phyloP scores from a whole-genome alignment of 2,888 invertebrate genomes.

The Rhimphoctona megacephalus region DNA sequence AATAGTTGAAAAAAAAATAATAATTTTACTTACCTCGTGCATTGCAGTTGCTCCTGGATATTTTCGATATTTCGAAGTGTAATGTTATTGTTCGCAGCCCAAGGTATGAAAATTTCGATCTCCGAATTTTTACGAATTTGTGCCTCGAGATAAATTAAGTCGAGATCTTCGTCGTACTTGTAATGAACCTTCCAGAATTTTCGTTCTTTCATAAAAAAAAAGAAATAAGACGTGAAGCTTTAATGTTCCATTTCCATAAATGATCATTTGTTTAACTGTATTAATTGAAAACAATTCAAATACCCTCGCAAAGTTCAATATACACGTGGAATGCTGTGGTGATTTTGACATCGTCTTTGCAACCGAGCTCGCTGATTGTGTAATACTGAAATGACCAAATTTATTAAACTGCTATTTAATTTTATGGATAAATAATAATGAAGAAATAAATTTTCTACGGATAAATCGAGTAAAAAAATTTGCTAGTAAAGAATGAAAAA shows the following conservation, averaged over 20 bases:
- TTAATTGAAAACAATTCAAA: background rate
- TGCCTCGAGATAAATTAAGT: conserved; percentile 84
- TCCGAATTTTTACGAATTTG: conserved; percentile 80
- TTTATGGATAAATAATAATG: background rate
- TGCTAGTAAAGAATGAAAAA: too few relatives aligned
- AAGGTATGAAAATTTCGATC: conserved; percentile 84
- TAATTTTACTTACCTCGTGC: conserved; percentile 72
- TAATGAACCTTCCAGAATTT: conserved; percentile 85
- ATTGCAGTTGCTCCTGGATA: conserved; percentile 84
- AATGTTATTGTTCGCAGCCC: conserved; percentile 82
- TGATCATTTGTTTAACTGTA: background rate
- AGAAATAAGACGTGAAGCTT: background rate
- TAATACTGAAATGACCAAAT: conserved; percentile 81
- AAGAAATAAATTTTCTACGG: too few relatives aligned
- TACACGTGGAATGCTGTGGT: conserved; percentile 86
- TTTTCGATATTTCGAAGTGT: conserved; percentile 82
- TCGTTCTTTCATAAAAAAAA: conserved; percentile 78
- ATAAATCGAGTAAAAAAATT: too few relatives aligned
- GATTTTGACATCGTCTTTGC: conserved; percentile 84
- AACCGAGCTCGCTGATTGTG: conserved; percentile 85
- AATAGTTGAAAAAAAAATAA: background rate
- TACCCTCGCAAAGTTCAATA: conserved; percentile 87
- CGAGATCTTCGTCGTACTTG: conserved; percentile 82
- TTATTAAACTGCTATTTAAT: background rate
- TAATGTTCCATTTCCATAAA: background rate